phyloP scores from a whole-genome alignment of 2,113 vertebrate species.

The Chloropsis cyanopogon region DNA sequence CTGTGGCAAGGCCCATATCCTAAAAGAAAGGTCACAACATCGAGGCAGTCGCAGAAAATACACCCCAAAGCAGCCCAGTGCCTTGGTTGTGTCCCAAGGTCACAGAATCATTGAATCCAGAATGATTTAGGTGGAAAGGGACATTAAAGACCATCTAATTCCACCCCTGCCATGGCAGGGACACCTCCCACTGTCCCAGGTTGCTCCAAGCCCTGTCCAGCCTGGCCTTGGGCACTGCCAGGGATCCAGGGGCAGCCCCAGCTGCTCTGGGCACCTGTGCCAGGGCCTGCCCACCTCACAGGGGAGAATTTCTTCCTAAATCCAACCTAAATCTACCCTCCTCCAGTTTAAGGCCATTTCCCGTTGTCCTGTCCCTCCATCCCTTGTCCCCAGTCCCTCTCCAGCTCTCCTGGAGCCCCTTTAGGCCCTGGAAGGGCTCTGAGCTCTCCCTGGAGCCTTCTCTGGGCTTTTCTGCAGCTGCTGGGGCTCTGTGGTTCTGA shows the following conservation, averaged over 20 bases:
- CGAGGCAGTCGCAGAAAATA: neutral
- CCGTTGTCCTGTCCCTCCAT: neutral
- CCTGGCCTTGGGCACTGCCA: neutral
- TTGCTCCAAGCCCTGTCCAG: fast-evolving
- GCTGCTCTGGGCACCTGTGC: neutral
- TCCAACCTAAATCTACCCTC: fast-evolving
- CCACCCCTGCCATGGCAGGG: neutral
- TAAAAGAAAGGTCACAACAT: neutral
- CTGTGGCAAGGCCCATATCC: conserved; percentile 16
- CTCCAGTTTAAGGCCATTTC: neutral
- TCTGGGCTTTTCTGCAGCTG: neutral
- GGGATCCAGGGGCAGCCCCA: neutral
- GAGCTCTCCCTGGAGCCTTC: neutral
- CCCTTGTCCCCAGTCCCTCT: neutral
- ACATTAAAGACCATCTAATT: fast-evolving
- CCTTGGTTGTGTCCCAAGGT: neutral
- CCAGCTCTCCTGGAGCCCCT: neutral
- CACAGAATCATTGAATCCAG: fast-evolving
- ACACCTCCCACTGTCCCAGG: neutral
- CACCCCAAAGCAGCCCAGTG: neutral
- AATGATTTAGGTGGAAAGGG: neutral
- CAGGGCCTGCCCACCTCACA: fast-evolving
- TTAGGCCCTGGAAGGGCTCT: neutral
- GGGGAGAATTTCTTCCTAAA: neutral
- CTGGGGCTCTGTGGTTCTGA: fast-evolving